Evolutionary conservation across 2,797 vertebrate species (phyloP).

Genomic region (Lagocephalus sceleratus): DNA sequence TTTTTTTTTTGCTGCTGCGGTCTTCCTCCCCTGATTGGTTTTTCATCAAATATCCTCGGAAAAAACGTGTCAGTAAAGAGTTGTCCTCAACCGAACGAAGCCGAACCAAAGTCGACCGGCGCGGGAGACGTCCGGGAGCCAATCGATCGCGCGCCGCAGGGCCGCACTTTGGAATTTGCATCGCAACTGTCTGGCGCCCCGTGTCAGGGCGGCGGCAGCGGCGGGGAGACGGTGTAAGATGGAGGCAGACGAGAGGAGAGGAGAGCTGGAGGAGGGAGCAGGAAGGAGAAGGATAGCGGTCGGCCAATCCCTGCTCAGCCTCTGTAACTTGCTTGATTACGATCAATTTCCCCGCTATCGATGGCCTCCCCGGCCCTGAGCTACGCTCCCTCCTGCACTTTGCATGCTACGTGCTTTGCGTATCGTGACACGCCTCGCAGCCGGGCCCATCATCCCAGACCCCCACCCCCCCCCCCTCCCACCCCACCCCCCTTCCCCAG

Average conservation of each 20-base stretch:
- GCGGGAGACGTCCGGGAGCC: no score
- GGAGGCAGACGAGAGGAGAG: conserved; percentile 37
- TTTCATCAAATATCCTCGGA: conserved; percentile 5
- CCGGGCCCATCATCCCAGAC: conserved; percentile 46
- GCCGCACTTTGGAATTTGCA: conserved; percentile 18
- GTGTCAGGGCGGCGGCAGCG: conserved; percentile 23
- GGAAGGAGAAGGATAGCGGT: conserved; percentile 66
- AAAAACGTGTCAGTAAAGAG: conserved; percentile 14
- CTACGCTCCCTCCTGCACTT: conserved; percentile 77
- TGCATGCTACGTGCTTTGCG: conserved; percentile 82
- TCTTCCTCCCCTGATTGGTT: conserved; percentile 25
- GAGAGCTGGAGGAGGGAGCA: conserved; percentile 39
- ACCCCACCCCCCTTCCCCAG: conserved; percentile 47
- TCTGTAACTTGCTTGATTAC: conserved; percentile 83
- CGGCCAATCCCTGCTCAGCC: conserved; percentile 73
- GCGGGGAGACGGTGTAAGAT: conserved; percentile 40
- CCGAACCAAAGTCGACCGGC: background rate
- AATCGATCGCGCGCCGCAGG: background rate
- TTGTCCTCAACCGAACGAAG: conserved; percentile 7
- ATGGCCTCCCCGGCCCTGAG: conserved; percentile 80
- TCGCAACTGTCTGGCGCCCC: conserved; percentile 28
- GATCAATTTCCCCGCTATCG: conserved; percentile 83
- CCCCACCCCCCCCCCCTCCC: conserved; percentile 20
- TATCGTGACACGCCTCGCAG: conserved; percentile 72
- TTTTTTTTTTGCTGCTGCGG: background rate